Conservation (phyloP, 2,797 vertebrate genomes). For the Falco peregrinus region DNA sequence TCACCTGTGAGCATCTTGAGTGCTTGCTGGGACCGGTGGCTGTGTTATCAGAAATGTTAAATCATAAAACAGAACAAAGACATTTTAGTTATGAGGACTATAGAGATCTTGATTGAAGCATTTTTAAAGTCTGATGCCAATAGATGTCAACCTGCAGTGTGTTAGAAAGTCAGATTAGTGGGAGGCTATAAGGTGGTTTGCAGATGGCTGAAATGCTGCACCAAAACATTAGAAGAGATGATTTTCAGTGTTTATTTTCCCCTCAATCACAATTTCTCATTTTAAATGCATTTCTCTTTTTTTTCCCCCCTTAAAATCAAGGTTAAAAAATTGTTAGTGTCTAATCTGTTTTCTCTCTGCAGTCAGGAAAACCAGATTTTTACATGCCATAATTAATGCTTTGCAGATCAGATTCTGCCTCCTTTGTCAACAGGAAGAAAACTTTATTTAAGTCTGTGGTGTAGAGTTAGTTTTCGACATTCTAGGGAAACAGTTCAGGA, state of each 20-base stretch:
- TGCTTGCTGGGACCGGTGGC: slow-evolving; percentile 27
- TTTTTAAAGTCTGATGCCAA: slow-evolving; percentile 33
- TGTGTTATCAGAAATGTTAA: slow-evolving; percentile 24
- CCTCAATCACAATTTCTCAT: not conserved
- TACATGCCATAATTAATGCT: not conserved
- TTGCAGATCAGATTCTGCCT: not conserved
- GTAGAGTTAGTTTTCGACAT: not conserved
- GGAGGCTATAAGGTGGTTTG: slow-evolving; percentile 35
- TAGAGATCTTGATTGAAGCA: slow-evolving; percentile 8
- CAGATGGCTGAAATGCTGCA: slow-evolving; percentile 25
- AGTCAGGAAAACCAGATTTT: not conserved
- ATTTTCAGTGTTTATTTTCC: not conserved
- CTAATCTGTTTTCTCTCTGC: not conserved
- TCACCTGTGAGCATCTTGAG: slow-evolving; percentile 49
- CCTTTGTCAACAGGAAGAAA: not conserved
- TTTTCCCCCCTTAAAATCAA: not conserved
- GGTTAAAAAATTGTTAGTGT: not conserved
- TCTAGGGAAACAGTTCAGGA: not conserved
- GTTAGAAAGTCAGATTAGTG: slow-evolving; percentile 33
- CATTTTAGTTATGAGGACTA: slow-evolving; percentile 25
- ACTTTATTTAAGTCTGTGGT: not conserved
- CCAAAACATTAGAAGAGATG: not conserved
- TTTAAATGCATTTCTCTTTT: not conserved
- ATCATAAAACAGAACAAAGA: slow-evolving; percentile 38
- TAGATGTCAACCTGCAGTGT: not conserved